Base-by-base conservation (phyloP, 1,140 invertebrate genomes). In the Copidosoma floridanum region DNA sequence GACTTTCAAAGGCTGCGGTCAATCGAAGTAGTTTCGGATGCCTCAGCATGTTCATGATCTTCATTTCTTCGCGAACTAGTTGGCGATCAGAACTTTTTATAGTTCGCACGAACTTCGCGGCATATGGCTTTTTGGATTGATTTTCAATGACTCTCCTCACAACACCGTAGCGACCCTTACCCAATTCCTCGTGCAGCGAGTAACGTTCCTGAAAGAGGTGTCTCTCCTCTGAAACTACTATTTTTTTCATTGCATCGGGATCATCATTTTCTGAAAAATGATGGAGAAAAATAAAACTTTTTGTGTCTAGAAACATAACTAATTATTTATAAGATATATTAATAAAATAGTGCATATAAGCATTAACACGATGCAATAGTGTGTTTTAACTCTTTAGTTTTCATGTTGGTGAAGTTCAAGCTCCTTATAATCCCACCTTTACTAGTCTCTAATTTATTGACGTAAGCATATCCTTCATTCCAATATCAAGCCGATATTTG, bases 21-120 rank as follows among this genome's bases (percentile, higher is more conserved):
- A 99, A 77, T 71, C 93, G 89, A 4, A 98, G 82, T 0, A 98
- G 82, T 74, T 95, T 95, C 0, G 93, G 92, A 82, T 98, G 95
- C 43, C 87, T 84, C 41, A 98, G 80, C 12, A 86, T 81, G 68
- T 92, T 95, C 94, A 98, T 97, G 44, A 97, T 90, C 58, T 88
- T 86, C 55, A 98, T 93, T 82, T 98, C 96, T 63, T 94, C 89
- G 63, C 86, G 83, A 3, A 96, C 94, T 66, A 91, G 90, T 63
- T 91, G 86, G 61, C 90, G 91, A 75, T 97, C 95, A 66, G 87
- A 86, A 1, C 86, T 80, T 60, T 88, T 92, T 46, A 87, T 88
- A 70, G 85, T 94, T 71, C 89, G 88, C 14, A 98, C 88, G 70
- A 97, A 90, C 77, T 99, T 99, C 14, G 94, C 95, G 1, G 96